These are phyloP conservation scores for Elaphurus davidianus DNA, from an alignment of 2,113 vertebrate genomes.

Conservation along the genomic window DNA sequence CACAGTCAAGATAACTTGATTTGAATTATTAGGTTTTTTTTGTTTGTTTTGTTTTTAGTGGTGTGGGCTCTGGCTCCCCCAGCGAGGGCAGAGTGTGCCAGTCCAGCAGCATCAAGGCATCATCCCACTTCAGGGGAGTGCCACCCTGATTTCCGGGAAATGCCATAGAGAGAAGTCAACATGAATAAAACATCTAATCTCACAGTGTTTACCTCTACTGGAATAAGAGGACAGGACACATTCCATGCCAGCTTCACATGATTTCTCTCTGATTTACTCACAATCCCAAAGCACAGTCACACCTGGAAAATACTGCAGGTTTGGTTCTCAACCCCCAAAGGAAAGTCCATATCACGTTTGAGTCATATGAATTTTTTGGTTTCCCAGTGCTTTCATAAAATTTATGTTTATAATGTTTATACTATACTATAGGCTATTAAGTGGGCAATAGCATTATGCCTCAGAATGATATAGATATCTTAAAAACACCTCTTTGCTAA, in stretches of 20 bases:
- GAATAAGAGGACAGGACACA: not conserved
- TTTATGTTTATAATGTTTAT: no score
- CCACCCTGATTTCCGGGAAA: not conserved
- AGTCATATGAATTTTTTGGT: not conserved
- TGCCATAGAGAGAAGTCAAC: not conserved
- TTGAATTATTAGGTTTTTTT: no score
- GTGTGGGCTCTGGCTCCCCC: not conserved
- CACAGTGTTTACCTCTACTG: not conserved
- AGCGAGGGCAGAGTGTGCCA: not conserved
- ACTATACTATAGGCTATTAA: not conserved
- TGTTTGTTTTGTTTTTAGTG: not conserved
- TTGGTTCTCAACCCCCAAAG: not conserved
- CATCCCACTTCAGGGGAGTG: not conserved
- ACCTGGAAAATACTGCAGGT: not conserved
- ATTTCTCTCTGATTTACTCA: not conserved
- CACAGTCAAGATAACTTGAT: not conserved
- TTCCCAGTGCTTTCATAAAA: not conserved
- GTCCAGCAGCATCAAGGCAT: not conserved
- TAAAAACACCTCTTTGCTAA: not conserved
- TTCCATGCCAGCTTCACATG: not conserved
- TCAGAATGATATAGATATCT: not conserved
- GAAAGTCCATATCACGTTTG: not conserved
- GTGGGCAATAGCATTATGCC: not conserved
- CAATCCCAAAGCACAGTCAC: not conserved
- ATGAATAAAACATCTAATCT: not conserved